Percentiles rank a stretch among this genome's conserved stretches.
phyloP scores from a whole-genome alignment of 1,140 invertebrate species.

The Pachyrhynchus sulphureomaculatus region DNA sequence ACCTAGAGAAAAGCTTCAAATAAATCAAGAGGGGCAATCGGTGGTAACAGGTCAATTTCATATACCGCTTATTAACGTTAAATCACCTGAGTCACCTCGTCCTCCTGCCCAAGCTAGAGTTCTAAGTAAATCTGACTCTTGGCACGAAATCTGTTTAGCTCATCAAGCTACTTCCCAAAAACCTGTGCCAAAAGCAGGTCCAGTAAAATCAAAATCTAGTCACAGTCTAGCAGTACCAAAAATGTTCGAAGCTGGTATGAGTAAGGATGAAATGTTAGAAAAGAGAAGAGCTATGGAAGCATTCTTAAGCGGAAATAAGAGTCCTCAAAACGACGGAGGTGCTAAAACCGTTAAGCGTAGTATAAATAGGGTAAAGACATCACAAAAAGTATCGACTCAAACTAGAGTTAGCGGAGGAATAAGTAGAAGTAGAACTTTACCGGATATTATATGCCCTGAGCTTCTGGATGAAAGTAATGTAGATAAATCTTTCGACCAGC shows the following conservation, averaged over 20 bases:
- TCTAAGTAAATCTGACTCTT: conserved; percentile 77
- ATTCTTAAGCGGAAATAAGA: conserved; percentile 61
- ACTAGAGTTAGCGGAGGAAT: conserved; percentile 50
- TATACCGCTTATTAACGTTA: conserved; percentile 46
- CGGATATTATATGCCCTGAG: conserved; percentile 63
- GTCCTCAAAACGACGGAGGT: conserved; percentile 28
- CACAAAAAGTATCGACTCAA: conserved; percentile 55
- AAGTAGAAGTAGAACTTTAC: conserved; percentile 73
- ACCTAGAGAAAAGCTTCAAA: conserved; percentile 44
- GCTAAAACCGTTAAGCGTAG: conserved; percentile 46
- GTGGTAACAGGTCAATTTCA: conserved; percentile 53
- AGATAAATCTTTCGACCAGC: conserved; percentile 74
- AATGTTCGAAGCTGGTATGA: conserved; percentile 76
- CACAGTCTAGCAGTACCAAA: conserved; percentile 69
- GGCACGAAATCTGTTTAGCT: conserved; percentile 66
- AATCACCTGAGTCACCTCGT: conserved; percentile 47
- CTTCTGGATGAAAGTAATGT: conserved; percentile 69
- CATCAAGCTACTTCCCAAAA: conserved; percentile 48
- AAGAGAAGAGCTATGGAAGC: conserved; percentile 78
- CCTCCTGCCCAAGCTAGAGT: conserved; percentile 29
- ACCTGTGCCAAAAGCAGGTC: conserved; percentile 32
- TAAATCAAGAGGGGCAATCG: conserved; percentile 48
- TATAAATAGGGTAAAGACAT: conserved; percentile 55
- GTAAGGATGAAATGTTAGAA: conserved; percentile 67
- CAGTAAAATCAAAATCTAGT: conserved; percentile 69